These are phyloP conservation scores for Stegophylla sp. DNA, from an alignment of 2,888 invertebrate species.

Conservation along the genomic window DNA sequence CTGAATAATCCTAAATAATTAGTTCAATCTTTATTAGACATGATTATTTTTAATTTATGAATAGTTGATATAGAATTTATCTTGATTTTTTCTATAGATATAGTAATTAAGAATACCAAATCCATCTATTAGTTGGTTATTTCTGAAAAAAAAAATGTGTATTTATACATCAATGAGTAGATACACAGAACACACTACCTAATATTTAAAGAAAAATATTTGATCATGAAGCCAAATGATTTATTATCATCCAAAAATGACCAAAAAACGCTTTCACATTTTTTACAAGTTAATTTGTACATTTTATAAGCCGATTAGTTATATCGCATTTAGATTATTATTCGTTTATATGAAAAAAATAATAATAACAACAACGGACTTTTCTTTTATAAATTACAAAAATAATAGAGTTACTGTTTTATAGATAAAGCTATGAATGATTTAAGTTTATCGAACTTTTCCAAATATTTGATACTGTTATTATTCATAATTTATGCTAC, in stretches of 20 bases:
- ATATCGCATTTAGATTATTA: conserved; percentile 3
- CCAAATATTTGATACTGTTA: not conserved
- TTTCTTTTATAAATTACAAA: no score
- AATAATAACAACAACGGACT: no score
- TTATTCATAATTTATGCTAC: not conserved
- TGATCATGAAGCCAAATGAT: not conserved
- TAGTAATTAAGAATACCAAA: not conserved
- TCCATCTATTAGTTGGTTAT: not conserved
- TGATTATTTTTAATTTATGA: not conserved
- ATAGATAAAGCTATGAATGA: no score
- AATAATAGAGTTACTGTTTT: no score
- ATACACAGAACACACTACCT: not conserved
- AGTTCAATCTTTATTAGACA: not conserved
- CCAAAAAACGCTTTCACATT: conserved; percentile 24
- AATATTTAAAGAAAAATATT: not conserved
- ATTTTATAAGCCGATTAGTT: not conserved
- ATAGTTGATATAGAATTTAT: not conserved
- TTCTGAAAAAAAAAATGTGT: not conserved
- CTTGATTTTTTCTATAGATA: not conserved
- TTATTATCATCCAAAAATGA: conserved; percentile 7
- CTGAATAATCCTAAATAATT: not conserved
- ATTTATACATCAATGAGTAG: not conserved
- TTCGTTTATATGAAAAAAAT: no score
- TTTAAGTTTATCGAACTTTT: no score
- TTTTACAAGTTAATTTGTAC: conserved; percentile 5